Conservation (phyloP, 2,113 vertebrate species). For the Anas platyrhynchos region DNA sequence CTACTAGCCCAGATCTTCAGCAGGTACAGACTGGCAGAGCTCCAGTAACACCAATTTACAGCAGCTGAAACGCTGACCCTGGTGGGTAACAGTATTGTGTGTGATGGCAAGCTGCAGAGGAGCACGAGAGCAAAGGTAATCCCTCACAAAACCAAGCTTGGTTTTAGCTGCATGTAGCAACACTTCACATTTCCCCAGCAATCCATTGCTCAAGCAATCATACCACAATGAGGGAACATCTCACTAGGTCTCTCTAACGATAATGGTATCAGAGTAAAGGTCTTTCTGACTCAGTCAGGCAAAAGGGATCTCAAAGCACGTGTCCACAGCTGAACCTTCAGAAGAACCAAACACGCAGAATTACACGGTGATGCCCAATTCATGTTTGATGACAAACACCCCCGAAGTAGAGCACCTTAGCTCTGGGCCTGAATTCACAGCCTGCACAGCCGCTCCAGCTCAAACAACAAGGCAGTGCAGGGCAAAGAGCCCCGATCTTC, state of each 20-base stretch:
- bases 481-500: background rate
- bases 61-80: background rate
- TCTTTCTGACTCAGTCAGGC: background rate
- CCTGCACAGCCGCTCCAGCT: background rate
- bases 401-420: background rate
- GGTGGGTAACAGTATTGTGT: rapidly evolving
- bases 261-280: rapidly evolving
- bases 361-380: too few relatives aligned
- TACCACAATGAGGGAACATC: too few relatives aligned
- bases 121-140: background rate
- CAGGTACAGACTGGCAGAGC: background rate
- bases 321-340: background rate
- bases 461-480: background rate
- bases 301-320: rapidly evolving
- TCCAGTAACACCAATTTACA: background rate
- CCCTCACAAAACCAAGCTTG: background rate
- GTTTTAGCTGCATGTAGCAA: rapidly evolving
- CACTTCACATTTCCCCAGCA: rapidly evolving
- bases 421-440: rapidly evolving
- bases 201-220: background rate
- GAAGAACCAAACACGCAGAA: background rate
- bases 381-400: rapidly evolving
- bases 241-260: background rate
- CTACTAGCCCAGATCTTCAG: slow-evolving; percentile 23
- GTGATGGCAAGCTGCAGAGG: rapidly evolving